Evolutionary conservation across 2,888 invertebrate species (phyloP), one percentile per base, ranked within the genome.

Genomic region (Drosophila emarginata): DNA sequence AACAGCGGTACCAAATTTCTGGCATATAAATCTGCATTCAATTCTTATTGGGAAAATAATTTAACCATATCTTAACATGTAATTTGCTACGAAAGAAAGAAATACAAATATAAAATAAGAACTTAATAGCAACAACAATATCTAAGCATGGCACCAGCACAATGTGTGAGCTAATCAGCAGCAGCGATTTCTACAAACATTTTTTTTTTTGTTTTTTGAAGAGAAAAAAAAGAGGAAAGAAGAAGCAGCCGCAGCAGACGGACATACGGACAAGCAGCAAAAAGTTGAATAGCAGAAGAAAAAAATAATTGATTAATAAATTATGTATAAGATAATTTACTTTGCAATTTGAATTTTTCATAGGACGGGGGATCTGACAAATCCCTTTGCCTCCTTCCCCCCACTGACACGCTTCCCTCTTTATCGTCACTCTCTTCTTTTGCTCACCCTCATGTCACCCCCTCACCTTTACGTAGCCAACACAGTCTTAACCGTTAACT

Each of bases 131-230:
- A 45, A 21, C 18, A 45, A 21, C 45, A 45, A 45, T 9, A 45
- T 21, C 45, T 36, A 32, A 54, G 32, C 54, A 36, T 54, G 36
- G 54, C 54, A 15, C 26, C 62, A 56, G 54, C 45, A 56, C 18
- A 45, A 77, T 78, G 80, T 61, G 65, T 66, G 68, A 80, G 79
- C 80, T 81, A 81, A 81, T 81, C 84, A 80, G 80, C 61, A 67
- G 58, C 65, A 65, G 67, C 73, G 61, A 59, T 79, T 76, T 78
- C 63, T 72, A 64, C 72, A 67, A 68, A 69, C 50, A 50, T 45
- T 59, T 57, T 67, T 64, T 61, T 45, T 53, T 15, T 14, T 58
- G 50, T 60, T 68, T 60, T 67, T 68, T 53, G 51, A 45, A 54
- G 54, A 61, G 53, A 40, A 51, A 53, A 67, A 45, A 58, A 57